Evolutionary conservation across 2,888 invertebrate species (phyloP), one percentile per base, ranked within the genome.

Genomic region (Lycocerus yunnanus): DNA sequence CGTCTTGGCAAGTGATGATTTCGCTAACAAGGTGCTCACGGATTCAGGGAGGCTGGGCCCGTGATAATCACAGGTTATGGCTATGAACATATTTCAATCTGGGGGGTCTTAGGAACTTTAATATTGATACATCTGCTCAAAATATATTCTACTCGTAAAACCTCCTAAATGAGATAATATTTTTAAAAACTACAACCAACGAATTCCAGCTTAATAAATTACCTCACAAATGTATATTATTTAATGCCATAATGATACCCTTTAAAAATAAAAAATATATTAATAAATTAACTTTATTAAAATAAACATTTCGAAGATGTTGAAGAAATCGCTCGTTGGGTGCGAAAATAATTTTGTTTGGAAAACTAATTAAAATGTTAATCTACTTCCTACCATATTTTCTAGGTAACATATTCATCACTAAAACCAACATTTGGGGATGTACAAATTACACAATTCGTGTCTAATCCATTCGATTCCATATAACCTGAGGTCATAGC

Each of bases 11-110:
- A 84, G 84, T 84, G 86, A 85, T 85, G 85, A 85, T 86, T 86
- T 85, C 82, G 85, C 86, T 86, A 86, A 86, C 86, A 86, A 86
- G 86, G 84, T 84, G 86, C 85, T 84, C 84, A 80, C 80, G 81
- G 82, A 81, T 81, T 82, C 81, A 78, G 81, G 82, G 81, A 82
- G 84, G 84, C 83, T 80, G 84, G 61, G 82, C 80, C 82, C 80
- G 79, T 83, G 82, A 85, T 85, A 85, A 85, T 85, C 83, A 85
- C 83, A 81, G 84, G 85, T 84, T 84, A 81, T 82, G 78, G 61
- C 75, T 71, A 68, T 73, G 70, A 70, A 72, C 74, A 75, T 75
- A 77, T 74, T 77, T 77, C 77, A 72, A 77, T 77, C 72, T 77
- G 77, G 77, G 77, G 72, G 77, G 77, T 77, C 77, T 73, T 68